Conservation (phyloP, 2,797 vertebrate species). For the Neostethus bicornis region DNA sequence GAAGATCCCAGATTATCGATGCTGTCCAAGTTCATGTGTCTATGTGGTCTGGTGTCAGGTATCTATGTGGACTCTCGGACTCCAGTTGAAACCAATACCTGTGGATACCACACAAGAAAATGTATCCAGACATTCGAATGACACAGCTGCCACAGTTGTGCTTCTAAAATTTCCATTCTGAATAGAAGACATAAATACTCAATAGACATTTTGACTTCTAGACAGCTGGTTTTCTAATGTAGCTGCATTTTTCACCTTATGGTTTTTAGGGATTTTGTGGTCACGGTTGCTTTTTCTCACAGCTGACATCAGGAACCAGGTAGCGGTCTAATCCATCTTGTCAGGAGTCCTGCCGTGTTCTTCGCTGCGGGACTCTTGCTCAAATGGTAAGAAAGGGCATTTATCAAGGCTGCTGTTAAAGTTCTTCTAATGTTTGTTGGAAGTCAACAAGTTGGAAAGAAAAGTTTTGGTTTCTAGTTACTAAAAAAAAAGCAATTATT, state of each 20-base stretch:
- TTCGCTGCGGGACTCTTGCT: slow-evolving; percentile 17
- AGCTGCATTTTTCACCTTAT: slow-evolving; percentile 70
- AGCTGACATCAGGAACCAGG: slow-evolving; percentile 57
- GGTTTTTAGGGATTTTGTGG: slow-evolving; percentile 67
- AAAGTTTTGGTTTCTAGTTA: background rate
- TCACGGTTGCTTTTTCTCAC: slow-evolving; percentile 43
- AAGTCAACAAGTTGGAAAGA: slow-evolving; percentile 9
- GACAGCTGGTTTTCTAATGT: slow-evolving; percentile 82
- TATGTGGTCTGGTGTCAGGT: slow-evolving; percentile 44
- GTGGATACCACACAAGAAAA: slow-evolving; percentile 62
- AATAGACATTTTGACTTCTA: slow-evolving; percentile 73
- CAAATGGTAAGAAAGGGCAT: slow-evolving; percentile 29
- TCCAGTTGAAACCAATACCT: slow-evolving; percentile 75
- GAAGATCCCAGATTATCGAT: slow-evolving; percentile 20
- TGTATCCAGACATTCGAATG: slow-evolving; percentile 66
- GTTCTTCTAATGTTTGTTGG: slow-evolving; percentile 11
- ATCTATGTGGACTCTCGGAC: slow-evolving; percentile 60
- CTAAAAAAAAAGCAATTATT: background rate
- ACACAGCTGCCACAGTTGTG: slow-evolving; percentile 80
- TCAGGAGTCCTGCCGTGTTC: slow-evolving; percentile 51
- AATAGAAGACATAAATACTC: slow-evolving; percentile 77
- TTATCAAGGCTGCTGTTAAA: slow-evolving; percentile 34
- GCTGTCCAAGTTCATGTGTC: background rate
- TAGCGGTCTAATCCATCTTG: slow-evolving; percentile 61
- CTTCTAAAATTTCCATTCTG: slow-evolving; percentile 80